phyloP scores from a whole-genome alignment of 2,797 vertebrate genomes.

The Eulemur mongoz region DNA sequence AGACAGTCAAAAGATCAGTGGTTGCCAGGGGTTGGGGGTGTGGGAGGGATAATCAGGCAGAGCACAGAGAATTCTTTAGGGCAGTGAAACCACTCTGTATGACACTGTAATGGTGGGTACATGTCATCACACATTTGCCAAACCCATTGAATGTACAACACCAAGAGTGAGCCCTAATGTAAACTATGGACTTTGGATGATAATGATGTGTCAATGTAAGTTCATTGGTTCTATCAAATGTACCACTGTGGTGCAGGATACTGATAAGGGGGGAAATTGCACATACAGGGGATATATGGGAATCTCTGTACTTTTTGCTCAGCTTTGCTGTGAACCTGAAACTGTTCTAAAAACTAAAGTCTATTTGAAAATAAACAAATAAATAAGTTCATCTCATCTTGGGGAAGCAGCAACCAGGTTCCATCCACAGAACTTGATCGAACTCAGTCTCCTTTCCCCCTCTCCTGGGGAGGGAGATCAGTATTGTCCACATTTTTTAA shows the following conservation, averaged over 20 bases:
- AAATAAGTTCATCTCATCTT: not conserved
- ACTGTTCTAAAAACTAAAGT: not conserved
- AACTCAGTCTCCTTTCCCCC: not conserved
- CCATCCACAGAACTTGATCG: not conserved
- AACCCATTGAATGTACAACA: not conserved
- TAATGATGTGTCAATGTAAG: not conserved
- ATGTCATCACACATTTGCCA: not conserved
- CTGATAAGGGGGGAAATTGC: too few relatives aligned
- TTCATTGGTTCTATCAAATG: not conserved
- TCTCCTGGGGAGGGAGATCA: not conserved
- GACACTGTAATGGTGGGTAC: not conserved
- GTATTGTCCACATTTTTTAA: not conserved
- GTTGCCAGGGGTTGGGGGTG: not conserved
- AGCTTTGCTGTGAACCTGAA: not conserved
- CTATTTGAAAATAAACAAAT: not conserved
- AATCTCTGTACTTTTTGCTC: not conserved
- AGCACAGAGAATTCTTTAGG: not conserved
- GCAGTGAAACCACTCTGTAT: not conserved
- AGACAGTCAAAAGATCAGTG: not conserved
- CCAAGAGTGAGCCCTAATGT: not conserved
- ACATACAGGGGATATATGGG: rapidly evolving
- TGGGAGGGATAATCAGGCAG: not conserved
- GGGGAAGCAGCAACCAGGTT: not conserved
- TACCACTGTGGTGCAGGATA: too few relatives aligned
- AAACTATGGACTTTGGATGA: not conserved